Evolutionary conservation across 2,888 invertebrate species (phyloP).

Genomic region (Eudasyphora cyanicolor): DNA sequence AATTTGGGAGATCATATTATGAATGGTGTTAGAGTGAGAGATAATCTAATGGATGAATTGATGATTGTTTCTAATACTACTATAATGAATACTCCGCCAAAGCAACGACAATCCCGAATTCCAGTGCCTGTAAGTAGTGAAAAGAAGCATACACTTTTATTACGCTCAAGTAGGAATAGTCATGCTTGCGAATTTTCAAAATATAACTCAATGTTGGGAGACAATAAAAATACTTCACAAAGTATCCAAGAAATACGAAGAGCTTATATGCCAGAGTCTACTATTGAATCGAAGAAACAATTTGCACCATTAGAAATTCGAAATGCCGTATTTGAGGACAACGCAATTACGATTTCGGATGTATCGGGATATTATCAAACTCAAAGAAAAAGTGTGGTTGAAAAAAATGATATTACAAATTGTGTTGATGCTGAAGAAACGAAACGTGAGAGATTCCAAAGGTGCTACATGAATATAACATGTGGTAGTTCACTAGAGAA

Average conservation of each 20-base stretch:
- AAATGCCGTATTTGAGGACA: constrained; percentile 63
- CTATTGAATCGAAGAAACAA: not conserved
- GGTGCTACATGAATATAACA: constrained; percentile 53
- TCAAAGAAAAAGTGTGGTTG: constrained; percentile 35
- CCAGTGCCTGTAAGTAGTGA: constrained; percentile 60
- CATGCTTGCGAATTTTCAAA: not conserved
- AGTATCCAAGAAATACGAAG: constrained; percentile 45
- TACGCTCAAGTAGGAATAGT: constrained; percentile 39
- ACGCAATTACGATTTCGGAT: constrained; percentile 73
- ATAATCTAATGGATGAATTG: not conserved
- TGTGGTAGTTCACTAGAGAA: constrained; percentile 51
- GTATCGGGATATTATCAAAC: constrained; percentile 67
- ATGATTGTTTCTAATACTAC: constrained; percentile 13
- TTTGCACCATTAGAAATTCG: not conserved
- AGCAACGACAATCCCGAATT: constrained; percentile 29
- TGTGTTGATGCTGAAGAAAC: not conserved
- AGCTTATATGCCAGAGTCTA: constrained; percentile 4
- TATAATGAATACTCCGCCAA: constrained; percentile 15
- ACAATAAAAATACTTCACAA: constrained; percentile 27
- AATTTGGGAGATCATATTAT: constrained; percentile 3
- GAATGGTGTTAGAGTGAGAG: not conserved
- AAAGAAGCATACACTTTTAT: constrained; percentile 40
- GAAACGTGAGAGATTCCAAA: constrained; percentile 12
- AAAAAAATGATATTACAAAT: not conserved
- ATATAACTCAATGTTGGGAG: not conserved